Conservation (phyloP, 1,140 invertebrate species). For the Diabrotica undecimpunctata region DNA sequence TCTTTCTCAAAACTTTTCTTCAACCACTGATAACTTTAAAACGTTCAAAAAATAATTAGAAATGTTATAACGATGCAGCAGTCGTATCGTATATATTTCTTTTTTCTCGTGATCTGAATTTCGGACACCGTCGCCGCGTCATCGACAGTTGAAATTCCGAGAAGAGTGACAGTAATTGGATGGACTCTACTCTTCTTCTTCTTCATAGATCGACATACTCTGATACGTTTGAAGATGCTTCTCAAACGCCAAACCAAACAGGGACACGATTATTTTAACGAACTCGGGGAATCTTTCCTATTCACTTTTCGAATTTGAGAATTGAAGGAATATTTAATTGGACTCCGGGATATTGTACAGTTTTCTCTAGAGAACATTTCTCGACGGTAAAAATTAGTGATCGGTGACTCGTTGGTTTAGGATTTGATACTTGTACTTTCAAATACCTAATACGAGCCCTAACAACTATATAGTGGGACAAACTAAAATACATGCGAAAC, state of each 20-base stretch:
- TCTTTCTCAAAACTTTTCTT: no score
- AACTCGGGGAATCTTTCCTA: neutral
- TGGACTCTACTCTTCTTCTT: neutral
- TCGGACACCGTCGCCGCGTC: neutral
- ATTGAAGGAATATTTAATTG: slow-evolving; percentile 1
- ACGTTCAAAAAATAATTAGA: no score
- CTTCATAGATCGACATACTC: neutral
- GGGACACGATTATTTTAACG: neutral
- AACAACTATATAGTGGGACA: no score
- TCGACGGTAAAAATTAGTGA: no score
- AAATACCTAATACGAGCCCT: no score
- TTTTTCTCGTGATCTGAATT: neutral
- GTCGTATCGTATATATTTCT: neutral
- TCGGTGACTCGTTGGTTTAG: no score
- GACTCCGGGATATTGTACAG: neutral
- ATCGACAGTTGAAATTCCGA: neutral
- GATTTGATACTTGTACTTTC: no score
- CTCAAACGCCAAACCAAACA: slow-evolving; percentile 1
- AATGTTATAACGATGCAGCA: no score
- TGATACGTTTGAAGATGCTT: slow-evolving; percentile 2
- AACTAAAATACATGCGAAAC: no score
- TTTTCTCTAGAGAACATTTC: no score
- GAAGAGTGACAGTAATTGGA: neutral
- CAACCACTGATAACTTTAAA: no score
- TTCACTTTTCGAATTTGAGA: neutral